Percentiles rank a stretch among this genome's conserved stretches.
phyloP scores from a whole-genome alignment of 2,888 invertebrate genomes.

The Cotesia congregata region DNA sequence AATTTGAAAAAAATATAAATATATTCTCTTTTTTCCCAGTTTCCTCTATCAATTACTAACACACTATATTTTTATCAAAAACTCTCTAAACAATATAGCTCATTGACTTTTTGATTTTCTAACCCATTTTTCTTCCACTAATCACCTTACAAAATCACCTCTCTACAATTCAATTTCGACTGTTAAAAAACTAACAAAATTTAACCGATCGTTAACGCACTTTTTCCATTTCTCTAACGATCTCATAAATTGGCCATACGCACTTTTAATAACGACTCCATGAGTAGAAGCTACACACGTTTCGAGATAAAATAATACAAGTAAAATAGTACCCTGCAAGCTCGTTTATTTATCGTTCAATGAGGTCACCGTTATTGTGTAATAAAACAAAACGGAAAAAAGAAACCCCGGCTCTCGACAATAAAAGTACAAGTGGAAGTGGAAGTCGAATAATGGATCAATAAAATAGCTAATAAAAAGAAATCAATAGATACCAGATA shows the following conservation, averaged over 20 bases:
- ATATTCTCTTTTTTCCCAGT: no score
- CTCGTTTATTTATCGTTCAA: conserved; percentile 28
- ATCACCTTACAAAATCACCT: no score
- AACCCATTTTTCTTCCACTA: no score
- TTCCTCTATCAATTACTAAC: no score
- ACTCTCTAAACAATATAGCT: no score
- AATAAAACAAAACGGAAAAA: neutral
- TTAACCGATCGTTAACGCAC: conserved; percentile 10
- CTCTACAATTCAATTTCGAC: no score
- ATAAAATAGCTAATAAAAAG: neutral
- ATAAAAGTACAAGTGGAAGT: neutral
- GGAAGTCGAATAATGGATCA: neutral
- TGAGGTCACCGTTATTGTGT: conserved; percentile 12
- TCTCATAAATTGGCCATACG: conserved; percentile 33
- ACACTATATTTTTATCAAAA: no score
- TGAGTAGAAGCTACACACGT: conserved; percentile 28
- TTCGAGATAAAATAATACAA: conserved; percentile 5
- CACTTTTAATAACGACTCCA: conserved; percentile 39
- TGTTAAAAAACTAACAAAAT: neutral
- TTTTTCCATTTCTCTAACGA: conserved; percentile 24
- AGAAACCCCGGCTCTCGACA: neutral
- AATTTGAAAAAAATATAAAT: no score
- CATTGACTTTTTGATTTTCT: no score
- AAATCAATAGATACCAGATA: no score
- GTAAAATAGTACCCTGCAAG: conserved; percentile 14